These are phyloP conservation scores for Hippolais icterina DNA, from an alignment of 2,113 vertebrate species.

Conservation along the genomic window DNA sequence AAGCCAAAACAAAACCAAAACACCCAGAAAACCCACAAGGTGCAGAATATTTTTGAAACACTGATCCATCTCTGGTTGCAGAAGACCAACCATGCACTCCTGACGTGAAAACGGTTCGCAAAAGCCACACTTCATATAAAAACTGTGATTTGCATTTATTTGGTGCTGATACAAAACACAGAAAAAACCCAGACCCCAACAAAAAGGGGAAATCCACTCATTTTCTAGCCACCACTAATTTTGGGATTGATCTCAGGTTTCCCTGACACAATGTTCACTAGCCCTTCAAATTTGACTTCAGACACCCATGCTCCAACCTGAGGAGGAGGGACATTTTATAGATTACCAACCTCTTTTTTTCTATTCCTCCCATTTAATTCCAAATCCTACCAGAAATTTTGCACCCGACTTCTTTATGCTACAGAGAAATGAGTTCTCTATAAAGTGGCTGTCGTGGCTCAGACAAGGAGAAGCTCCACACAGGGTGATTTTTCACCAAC, in stretches of 20 bases:
- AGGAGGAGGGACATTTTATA: neutral
- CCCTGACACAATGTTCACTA: rapidly evolving
- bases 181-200: neutral
- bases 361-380: neutral
- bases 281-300: neutral
- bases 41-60: neutral
- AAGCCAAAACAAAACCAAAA: neutral
- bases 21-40: neutral
- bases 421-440: neutral
- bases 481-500: neutral
- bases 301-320: neutral
- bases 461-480: neutral
- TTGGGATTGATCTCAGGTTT: neutral
- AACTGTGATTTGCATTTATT: neutral
- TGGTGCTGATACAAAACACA: neutral
- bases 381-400: neutral
- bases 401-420: neutral
- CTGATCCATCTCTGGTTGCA: neutral
- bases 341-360: neutral
- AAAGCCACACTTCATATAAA: neutral
- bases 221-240: neutral
- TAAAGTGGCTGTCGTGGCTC: rapidly evolving
- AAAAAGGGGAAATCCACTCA: neutral
- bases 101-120: neutral
- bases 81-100: neutral